Conservation (phyloP, 2,113 vertebrate genomes). For the Chinchilla lanigera region DNA sequence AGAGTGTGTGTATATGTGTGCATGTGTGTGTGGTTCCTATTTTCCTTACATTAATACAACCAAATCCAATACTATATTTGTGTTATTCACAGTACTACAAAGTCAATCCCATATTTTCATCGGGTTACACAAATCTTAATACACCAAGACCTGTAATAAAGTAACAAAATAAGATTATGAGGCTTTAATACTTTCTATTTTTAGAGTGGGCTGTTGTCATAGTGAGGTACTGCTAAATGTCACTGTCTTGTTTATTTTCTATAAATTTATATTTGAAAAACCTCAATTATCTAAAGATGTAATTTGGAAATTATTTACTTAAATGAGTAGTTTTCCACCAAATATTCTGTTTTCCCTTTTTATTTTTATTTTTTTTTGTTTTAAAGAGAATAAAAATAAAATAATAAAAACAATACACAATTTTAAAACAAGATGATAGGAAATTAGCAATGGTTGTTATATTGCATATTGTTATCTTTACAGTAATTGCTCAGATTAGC, state of each 20-base stretch:
- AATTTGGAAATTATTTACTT: conserved; percentile 75
- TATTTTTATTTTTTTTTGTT: neutral
- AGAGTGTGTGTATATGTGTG: neutral
- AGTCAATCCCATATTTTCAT: conserved; percentile 26
- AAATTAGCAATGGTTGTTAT: too few relatives aligned
- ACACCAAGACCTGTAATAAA: conserved; percentile 17
- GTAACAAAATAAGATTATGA: conserved; percentile 38
- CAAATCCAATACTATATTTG: conserved; percentile 6
- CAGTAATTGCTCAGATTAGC: too few relatives aligned
- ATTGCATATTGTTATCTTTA: too few relatives aligned
- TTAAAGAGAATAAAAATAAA: too few relatives aligned
- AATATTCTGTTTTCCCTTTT: conserved; percentile 69
- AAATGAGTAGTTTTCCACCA: conserved; percentile 67
- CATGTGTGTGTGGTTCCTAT: neutral
- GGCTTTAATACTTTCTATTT: conserved; percentile 43
- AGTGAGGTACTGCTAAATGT: conserved; percentile 33
- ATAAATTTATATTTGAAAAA: conserved; percentile 64
- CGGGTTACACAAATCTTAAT: conserved; percentile 9
- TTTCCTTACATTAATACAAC: conserved; percentile 1
- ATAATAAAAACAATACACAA: too few relatives aligned
- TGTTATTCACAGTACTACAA: neutral
- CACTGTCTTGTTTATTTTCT: conserved; percentile 57
- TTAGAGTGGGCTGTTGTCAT: neutral
- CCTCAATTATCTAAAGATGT: conserved; percentile 78
- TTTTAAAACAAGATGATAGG: too few relatives aligned